Base-by-base conservation (phyloP, 2,113 vertebrate species). In the Gambusia affinis region DNA sequence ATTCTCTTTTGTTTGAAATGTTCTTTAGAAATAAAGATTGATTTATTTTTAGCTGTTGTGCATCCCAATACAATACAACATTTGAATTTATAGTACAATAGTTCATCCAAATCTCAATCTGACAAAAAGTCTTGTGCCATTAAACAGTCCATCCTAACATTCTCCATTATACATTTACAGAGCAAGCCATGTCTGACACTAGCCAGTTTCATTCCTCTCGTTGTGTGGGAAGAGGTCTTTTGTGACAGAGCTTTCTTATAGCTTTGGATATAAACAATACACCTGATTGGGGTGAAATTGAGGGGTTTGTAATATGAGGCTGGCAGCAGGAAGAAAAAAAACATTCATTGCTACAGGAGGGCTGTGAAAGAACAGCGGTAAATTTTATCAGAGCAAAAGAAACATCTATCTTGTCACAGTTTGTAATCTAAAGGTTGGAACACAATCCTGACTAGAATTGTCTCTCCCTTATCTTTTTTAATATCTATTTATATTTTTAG, bases 21-120 rank as follows among this genome's bases (percentile, higher is more conserved):
- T 19, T 47, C 44, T 19, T 19, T 47, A 19, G 4, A 47, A 19
- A 47, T 47, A 47, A 47, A 47, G 44, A 47, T 47, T 47, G 4
- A 17, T 19, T 6, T 5, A 47, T 47, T 47, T 47, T 47, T 17
- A 19, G 17, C 19, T 47, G 44, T 5, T 19, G 14, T 19, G 14
- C 44, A 47, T 19, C 44, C 14, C 24, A 24, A 10, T 57, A 3
- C 17, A n/a, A 57, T n/a, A 57, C 11, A 3, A 4, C 30, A 37
- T 66, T 10, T 28, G 19, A 28, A 47, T 19, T 19, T 47, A 6
- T 47, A 37, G 33, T 22, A 4, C 19, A 29, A 28, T 2, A 17
- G 65, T 44, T 29, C n/a, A 67, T 54, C 24, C 47, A 69, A 69
- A 69, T 69, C 31, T 33, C 31, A 4, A 54, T 54, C 30, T 69